Evolutionary conservation across 2,797 vertebrate species (phyloP).

Genomic region (Sebastes melanostomus): DNA sequence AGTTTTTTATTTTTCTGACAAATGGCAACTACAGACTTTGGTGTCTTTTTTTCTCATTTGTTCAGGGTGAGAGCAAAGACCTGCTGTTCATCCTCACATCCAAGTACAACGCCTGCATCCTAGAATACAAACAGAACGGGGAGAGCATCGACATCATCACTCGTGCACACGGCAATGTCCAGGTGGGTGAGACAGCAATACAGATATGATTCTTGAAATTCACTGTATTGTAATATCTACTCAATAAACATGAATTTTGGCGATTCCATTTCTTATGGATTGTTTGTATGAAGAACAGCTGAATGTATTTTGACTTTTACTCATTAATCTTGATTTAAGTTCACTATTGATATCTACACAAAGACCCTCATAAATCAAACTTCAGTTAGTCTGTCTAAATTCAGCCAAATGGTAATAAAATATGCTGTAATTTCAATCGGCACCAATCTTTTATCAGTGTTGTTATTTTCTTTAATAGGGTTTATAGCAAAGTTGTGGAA

Average conservation of each 20-base stretch:
- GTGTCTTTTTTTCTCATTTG: neutral
- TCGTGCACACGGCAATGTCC: constrained; percentile 95
- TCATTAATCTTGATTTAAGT: neutral
- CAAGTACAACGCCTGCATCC: constrained; percentile 98
- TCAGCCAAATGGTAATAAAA: neutral
- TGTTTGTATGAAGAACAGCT: neutral
- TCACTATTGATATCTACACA: neutral
- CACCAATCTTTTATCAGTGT: neutral
- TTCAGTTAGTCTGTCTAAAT: neutral
- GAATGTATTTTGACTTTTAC: neutral
- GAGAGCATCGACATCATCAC: constrained; percentile 99
- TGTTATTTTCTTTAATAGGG: neutral
- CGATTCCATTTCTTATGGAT: neutral
- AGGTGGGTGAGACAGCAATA: constrained; percentile 80
- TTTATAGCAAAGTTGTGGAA: neutral
- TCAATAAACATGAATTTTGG: neutral
- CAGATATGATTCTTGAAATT: neutral
- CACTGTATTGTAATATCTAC: neutral
- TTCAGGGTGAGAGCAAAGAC: constrained; percentile 96
- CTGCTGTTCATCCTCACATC: constrained; percentile 97
- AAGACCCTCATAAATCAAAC: neutral
- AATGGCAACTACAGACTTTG: no score
- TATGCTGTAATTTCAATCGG: neutral
- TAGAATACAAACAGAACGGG: constrained; percentile 97
- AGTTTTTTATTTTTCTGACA: no score